Base-by-base conservation (phyloP, 2,797 vertebrate species). In the Carduelis carduelis region DNA sequence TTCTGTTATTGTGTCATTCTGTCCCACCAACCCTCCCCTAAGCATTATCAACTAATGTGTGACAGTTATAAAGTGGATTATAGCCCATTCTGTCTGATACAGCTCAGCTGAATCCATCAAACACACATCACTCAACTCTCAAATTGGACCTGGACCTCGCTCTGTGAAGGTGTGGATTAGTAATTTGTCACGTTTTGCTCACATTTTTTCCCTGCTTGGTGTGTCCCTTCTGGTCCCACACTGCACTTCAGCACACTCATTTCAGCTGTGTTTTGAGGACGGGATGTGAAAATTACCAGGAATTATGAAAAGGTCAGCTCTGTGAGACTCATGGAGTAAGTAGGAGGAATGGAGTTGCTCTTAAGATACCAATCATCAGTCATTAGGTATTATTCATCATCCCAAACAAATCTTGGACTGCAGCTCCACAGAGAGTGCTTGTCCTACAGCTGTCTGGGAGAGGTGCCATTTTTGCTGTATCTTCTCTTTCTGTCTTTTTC, bases 231-330 rank as follows among this genome's bases (percentile, higher is more conserved):
- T 75, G 63, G 87, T 79, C 55, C 65, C 5, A 1, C 28, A 12
- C 8, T 68, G 80, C 27, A 35, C 27, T 44, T 52, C 66, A 68
- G 39, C 56, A 20, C 32, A 13, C 74, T 93, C 55, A 4, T 52
- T 86, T 83, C 23, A 72, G 87, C 4, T 27, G 28, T 57, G 74
- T 90, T 95, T 94, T 76, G 55, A 41, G 84, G 93, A 83, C 70
- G 81, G 85, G 93, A 76, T 89, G 46, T 47, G 80, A 57, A 96
- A 95, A 94, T 95, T 83, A 83, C 61, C 68, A 90, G 86, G 70
- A 82, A 66, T 94, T 87, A 88, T 21, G 65, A 63, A 95, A 97
- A 96, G 94, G 81, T 93, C 92, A 95, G 56, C 65, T 81, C 86
- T 89, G 79, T 83, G 89, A 87, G 74, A 76, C 85, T 93, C 76